A percentile compares a stretch with the other conserved stretches of the same genome.
These are phyloP conservation scores for Aurelia sp. DNA, from an alignment of 30 jellyfish, hydroid and myxozoan species.

Conservation along the genomic window DNA sequence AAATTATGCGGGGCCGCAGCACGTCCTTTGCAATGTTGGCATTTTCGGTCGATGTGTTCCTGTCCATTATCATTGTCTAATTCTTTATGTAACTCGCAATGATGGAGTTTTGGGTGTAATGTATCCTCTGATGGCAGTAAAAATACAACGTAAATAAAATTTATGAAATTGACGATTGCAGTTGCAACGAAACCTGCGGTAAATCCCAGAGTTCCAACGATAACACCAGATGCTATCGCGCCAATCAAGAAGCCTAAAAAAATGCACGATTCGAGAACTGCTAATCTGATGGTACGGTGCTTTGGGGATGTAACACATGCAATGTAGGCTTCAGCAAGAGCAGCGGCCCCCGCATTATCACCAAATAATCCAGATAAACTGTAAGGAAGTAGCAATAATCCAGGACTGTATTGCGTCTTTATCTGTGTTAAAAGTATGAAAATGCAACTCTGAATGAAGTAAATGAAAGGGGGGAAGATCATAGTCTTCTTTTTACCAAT, in stretches of 20 bases:
- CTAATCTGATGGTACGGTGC: constrained; percentile 60
- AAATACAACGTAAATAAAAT: constrained; percentile 24
- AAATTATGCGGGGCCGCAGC: constrained; percentile 4
- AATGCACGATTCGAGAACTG: constrained; percentile 27
- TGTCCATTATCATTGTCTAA: background rate
- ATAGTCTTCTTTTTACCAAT: constrained; percentile 52
- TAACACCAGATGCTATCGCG: constrained; percentile 25
- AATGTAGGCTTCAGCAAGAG: constrained; percentile 49
- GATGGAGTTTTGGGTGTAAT: background rate
- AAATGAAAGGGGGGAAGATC: constrained; percentile 31
- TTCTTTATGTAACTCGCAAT: background rate
- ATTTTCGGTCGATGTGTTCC: background rate
- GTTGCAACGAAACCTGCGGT: constrained; percentile 23
- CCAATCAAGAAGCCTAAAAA: constrained; percentile 23
- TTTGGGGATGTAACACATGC: constrained; percentile 47
- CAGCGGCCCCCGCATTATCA: constrained; percentile 40
- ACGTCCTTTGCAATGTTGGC: background rate
- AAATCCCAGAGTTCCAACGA: constrained; percentile 33
- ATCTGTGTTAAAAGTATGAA: constrained; percentile 10
- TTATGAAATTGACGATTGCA: constrained; percentile 16
- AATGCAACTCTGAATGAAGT: constrained; percentile 39
- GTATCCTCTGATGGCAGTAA: constrained; percentile 37
- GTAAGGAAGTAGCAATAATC: constrained; percentile 23
- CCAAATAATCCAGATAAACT: constrained; percentile 65
- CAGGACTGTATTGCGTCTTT: constrained; percentile 38